Evolutionary conservation across 2,113 vertebrate genomes (phyloP).

Genomic region (Zosterops borbonicus): DNA sequence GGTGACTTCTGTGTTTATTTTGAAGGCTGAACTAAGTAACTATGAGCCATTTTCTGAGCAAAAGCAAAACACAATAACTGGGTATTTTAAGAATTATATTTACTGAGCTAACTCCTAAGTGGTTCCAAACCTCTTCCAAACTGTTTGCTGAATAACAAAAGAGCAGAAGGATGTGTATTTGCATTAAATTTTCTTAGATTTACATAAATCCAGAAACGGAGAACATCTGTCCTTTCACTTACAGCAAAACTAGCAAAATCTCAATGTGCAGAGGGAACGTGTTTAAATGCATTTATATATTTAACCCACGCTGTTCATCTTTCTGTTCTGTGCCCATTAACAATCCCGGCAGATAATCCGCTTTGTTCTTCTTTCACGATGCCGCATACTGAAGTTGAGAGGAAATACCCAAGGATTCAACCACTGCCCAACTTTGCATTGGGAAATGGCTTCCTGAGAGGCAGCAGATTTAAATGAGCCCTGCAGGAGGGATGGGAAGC

Average conservation of each 20-base stretch:
- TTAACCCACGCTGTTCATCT: neutral
- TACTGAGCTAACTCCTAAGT: neutral
- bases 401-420: neutral
- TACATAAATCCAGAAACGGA: neutral
- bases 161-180: constrained; percentile 7
- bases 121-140: neutral
- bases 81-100: neutral
- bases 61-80: neutral
- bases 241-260: neutral
- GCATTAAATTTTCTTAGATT: constrained; percentile 22
- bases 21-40: neutral
- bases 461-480: neutral
- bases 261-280: neutral
- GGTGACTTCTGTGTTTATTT: neutral
- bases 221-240: neutral
- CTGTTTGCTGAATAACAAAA: neutral
- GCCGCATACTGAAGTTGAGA: neutral
- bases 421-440: neutral
- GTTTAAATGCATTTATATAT: neutral
- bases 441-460: neutral
- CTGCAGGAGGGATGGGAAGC: neutral
- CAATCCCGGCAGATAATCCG: neutral
- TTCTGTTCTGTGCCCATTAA: neutral
- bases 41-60: neutral
- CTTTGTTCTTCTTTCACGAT: neutral